Evolutionary conservation across 2,888 invertebrate genomes (phyloP), one percentile per base, ranked within the genome.

Genomic region (Diplolepis rosae): DNA sequence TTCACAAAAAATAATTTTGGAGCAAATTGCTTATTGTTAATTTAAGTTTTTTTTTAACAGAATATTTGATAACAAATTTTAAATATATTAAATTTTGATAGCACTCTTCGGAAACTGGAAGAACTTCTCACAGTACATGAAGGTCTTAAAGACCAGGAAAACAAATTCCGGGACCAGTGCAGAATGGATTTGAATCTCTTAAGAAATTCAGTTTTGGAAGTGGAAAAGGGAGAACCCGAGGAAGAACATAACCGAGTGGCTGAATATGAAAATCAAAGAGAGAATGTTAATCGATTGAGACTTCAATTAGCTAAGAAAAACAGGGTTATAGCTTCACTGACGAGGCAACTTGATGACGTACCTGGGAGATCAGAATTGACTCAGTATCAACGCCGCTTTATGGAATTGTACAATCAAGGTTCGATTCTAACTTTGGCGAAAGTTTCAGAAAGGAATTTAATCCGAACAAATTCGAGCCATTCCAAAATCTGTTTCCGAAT

Each of bases 391-490:
- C 92, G 96, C 83, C 91, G 99, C 81, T 99, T 99, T 89, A 92
- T 98, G 83, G 99, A 99, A 90, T 92, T 99, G 7, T 98, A 98
- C 86, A 97, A 97, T 90, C 98, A 96, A 93, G 95, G 95, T 95
- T 85, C 24, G 39, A 42, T 13, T 28, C 5, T 4, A 15, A 22
- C 15, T 50, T 50, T 50, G n/a, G n/a, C n/a, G n/a, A n/a, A n/a
- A n/a, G n/a, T n/a, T n/a, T n/a, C n/a, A n/a, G n/a, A n/a, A n/a
- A n/a, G n/a, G n/a, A n/a, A n/a, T n/a, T n/a, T n/a, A n/a, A n/a
- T n/a, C n/a, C n/a, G n/a, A n/a, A n/a, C n/a, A n/a, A n/a, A n/a
- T n/a, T n/a, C n/a, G n/a, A n/a, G n/a, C n/a, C n/a, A n/a, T n/a
- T n/a, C n/a, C n/a, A n/a, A n/a, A n/a, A n/a, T n/a, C n/a, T n/a